These are phyloP conservation scores for Cybosia mesomella DNA, from an alignment of 2,888 invertebrate species.

Conservation along the genomic window DNA sequence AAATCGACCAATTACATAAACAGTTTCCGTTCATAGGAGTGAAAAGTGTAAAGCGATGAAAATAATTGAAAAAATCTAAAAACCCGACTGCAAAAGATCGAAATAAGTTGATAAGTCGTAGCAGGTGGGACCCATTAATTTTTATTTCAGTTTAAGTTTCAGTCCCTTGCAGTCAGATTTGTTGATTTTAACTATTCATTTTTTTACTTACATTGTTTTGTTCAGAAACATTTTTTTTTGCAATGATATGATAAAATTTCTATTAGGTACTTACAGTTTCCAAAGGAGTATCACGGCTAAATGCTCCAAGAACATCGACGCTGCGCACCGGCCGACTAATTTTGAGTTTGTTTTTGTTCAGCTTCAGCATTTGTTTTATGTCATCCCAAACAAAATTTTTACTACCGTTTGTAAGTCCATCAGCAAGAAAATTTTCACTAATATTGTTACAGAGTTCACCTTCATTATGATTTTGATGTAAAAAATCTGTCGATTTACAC, in stretches of 20 bases:
- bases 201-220: not conserved
- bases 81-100: too few species aligned
- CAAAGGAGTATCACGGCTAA: constrained; percentile 70
- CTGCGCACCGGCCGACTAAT: constrained; percentile 64
- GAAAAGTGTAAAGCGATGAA: too few species aligned
- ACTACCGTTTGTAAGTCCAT: constrained; percentile 33
- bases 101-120: too few species aligned
- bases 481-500: constrained; percentile 61
- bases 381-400: constrained; percentile 62
- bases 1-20: too few species aligned
- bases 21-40: too few species aligned
- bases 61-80: too few species aligned
- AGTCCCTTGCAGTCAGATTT: too few species aligned
- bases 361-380: constrained; percentile 63
- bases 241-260: not conserved
- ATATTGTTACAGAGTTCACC: constrained; percentile 55
- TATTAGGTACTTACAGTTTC: constrained; percentile 71
- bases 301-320: constrained; percentile 62
- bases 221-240: not conserved
- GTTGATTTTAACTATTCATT: too few species aligned
- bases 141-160: too few species aligned
- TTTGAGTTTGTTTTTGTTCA: constrained; percentile 63
- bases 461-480: constrained; percentile 46
- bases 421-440: constrained; percentile 59
- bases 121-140: too few species aligned